These are phyloP conservation scores for Cerceris ruficornis DNA, from an alignment of 2,888 invertebrate species.

Conservation along the genomic window DNA sequence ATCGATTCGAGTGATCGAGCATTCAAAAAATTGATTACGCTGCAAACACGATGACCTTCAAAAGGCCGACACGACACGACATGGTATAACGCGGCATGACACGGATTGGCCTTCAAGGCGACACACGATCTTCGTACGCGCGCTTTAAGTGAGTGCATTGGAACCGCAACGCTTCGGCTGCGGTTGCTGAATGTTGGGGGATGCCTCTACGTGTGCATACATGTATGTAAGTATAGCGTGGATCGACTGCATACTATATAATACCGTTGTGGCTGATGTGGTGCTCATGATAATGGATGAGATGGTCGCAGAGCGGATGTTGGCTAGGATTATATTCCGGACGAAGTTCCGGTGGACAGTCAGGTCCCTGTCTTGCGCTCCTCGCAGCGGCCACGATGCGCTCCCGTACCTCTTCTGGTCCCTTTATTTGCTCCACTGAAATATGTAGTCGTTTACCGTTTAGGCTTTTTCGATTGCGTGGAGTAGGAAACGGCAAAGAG, in stretches of 20 bases:
- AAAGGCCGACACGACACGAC: too few relatives aligned
- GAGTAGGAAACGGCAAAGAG: not conserved
- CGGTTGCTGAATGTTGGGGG: conserved; percentile 14
- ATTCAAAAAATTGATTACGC: too few relatives aligned
- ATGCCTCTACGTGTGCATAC: conserved; percentile 19
- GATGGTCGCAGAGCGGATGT: conserved; percentile 79
- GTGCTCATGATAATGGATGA: conserved; percentile 80
- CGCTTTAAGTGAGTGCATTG: conserved; percentile 34
- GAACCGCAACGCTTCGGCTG: conserved; percentile 36
- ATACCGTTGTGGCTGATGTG: conserved; percentile 79
- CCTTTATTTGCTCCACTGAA: conserved; percentile 90
- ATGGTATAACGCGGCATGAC: not conserved
- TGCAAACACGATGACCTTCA: too few relatives aligned
- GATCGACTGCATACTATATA: conserved; percentile 51
- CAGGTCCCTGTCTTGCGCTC: conserved; percentile 84
- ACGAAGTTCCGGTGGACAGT: conserved; percentile 84
- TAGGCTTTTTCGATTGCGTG: not conserved
- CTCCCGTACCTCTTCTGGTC: conserved; percentile 86
- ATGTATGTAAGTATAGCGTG: conserved; percentile 39
- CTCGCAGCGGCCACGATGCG: conserved; percentile 87
- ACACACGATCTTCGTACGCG: conserved; percentile 23
- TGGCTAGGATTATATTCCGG: conserved; percentile 80
- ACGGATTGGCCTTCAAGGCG: conserved; percentile 11
- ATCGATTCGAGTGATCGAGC: too few relatives aligned
- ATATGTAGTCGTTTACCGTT: conserved; percentile 2